phyloP scores from a whole-genome alignment of 2,888 invertebrate genomes.

The Mythimna vitellina region DNA sequence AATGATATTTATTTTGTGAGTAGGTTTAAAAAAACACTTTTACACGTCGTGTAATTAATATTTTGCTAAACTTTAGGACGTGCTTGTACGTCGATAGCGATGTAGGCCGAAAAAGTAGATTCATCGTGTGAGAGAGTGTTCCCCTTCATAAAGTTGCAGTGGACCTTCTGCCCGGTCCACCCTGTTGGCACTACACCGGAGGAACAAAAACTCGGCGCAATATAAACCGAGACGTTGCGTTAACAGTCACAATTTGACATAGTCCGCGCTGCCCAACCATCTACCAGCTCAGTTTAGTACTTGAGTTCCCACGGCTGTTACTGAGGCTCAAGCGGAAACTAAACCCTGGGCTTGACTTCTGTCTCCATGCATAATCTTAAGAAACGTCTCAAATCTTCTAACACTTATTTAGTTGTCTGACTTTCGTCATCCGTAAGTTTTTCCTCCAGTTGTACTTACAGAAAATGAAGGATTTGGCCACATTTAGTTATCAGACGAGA shows the following conservation, averaged over 20 bases:
- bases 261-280: conserved; percentile 5
- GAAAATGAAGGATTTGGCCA: not conserved
- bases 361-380: not conserved
- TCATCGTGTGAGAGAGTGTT: not conserved
- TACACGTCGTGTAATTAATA: no score
- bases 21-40: no score
- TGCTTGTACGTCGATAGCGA: not conserved
- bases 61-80: not conserved
- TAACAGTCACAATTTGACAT: conserved; percentile 51
- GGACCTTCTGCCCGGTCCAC: conserved; percentile 8
- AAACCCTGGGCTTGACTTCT: not conserved
- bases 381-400: not conserved
- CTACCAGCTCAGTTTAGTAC: conserved; percentile 28
- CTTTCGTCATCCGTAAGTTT: not conserved
- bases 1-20: no score
- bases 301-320: conserved; percentile 41
- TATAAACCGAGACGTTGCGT: conserved; percentile 27
- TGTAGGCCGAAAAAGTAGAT: no score
- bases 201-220: conserved; percentile 34
- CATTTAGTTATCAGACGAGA: not conserved
- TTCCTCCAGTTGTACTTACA: no score
- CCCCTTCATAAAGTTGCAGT: not conserved
- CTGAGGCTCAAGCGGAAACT: conserved; percentile 1
- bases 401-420: no score
- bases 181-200: not conserved